Evolutionary conservation across 2,888 invertebrate species (phyloP).

Genomic region (Formica aserva): DNA sequence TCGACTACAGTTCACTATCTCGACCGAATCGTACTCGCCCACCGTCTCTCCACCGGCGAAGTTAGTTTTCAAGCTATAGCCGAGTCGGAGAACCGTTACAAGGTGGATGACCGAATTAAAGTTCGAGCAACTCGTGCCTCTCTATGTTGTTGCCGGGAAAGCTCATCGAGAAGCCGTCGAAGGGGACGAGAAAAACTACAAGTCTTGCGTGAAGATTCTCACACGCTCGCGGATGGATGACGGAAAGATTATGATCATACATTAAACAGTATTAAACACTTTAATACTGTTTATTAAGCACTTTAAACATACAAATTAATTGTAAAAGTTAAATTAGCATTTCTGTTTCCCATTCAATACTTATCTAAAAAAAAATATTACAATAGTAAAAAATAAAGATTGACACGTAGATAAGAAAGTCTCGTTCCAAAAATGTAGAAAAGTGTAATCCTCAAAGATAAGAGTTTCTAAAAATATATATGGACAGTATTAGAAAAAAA

Average conservation of each 20-base stretch:
- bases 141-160: slow-evolving; percentile 15
- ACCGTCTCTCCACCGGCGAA: slow-evolving; percentile 29
- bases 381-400: neutral
- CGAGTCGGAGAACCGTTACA: slow-evolving; percentile 52
- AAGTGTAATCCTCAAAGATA: neutral
- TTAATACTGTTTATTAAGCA: too few species aligned
- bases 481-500: neutral
- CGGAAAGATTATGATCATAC: neutral
- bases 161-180: slow-evolving; percentile 53
- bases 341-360: neutral
- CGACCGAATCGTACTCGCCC: slow-evolving; percentile 39
- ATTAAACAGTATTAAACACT: neutral
- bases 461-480: neutral
- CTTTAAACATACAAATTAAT: neutral
- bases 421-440: neutral
- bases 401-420: neutral
- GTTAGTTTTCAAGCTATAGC: slow-evolving; percentile 53
- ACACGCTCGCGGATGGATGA: slow-evolving; percentile 22
- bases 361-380: neutral
- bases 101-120: slow-evolving; percentile 56
- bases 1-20: slow-evolving; percentile 47
- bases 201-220: slow-evolving; percentile 27
- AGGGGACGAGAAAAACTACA: slow-evolving; percentile 12
- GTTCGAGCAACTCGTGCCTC: slow-evolving; percentile 52
- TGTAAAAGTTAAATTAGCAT: neutral